phyloP scores from a whole-genome alignment of 2,113 vertebrate genomes.

The Puma concolor region DNA sequence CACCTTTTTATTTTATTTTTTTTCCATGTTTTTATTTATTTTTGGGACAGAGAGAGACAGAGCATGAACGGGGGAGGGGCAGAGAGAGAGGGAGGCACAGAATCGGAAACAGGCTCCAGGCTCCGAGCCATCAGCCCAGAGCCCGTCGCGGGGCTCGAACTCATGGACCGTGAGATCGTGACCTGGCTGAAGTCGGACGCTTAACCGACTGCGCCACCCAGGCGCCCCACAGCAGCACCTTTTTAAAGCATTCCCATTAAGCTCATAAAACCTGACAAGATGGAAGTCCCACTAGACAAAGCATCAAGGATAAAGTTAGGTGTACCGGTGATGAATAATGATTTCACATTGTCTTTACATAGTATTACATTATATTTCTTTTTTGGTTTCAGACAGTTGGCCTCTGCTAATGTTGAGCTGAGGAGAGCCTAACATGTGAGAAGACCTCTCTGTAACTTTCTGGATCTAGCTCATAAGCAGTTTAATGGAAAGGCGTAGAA shows the following conservation, averaged over 20 bases:
- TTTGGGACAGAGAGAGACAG: too few relatives aligned
- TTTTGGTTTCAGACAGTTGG: not conserved
- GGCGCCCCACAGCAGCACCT: not conserved
- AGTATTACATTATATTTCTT: not conserved
- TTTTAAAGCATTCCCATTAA: not conserved
- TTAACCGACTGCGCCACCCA: too few relatives aligned
- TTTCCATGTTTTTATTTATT: too few relatives aligned
- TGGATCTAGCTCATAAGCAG: not conserved
- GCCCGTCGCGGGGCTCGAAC: too few relatives aligned
- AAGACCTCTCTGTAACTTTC: not conserved
- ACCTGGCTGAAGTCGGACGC: too few relatives aligned
- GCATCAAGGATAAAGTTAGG: not conserved
- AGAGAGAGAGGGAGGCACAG: too few relatives aligned
- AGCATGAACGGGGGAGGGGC: too few relatives aligned
- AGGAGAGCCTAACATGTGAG: not conserved
- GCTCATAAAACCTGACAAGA: not conserved
- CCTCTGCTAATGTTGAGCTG: not conserved
- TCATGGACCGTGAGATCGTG: too few relatives aligned
- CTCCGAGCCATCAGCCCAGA: too few relatives aligned
- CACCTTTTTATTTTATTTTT: not conserved
- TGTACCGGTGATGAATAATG: not conserved
- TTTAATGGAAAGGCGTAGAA: not conserved
- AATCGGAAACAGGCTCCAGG: too few relatives aligned
- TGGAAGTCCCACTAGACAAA: not conserved
- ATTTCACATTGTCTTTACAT: not conserved